These are phyloP conservation scores for Acanthis flammea DNA, from an alignment of 2,797 vertebrate genomes.

Conservation along the genomic window DNA sequence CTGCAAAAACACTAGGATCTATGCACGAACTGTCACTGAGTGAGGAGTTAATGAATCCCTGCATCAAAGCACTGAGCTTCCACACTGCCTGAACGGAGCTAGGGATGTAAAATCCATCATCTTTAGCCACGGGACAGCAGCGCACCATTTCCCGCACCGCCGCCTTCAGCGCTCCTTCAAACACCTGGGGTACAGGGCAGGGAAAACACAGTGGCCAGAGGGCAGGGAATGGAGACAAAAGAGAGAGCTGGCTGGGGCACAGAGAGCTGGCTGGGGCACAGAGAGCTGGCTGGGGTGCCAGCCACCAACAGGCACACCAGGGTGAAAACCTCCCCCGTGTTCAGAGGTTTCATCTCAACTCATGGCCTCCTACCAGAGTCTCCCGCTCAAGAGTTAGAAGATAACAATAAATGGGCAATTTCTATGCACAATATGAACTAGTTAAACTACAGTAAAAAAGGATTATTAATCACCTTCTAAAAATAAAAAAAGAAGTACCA, in stretches of 20 bases:
- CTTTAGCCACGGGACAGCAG: slow-evolving; percentile 51
- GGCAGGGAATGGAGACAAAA: not conserved
- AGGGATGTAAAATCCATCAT: slow-evolving; percentile 64
- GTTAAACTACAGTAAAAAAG: not conserved
- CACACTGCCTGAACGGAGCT: not conserved
- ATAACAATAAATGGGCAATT: not conserved
- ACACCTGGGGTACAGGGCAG: slow-evolving; percentile 12
- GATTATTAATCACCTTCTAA: not conserved
- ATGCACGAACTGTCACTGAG: not conserved
- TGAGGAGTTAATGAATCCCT: slow-evolving; percentile 60
- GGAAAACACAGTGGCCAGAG: not conserved
- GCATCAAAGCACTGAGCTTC: slow-evolving; percentile 13
- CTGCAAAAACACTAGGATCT: not conserved
- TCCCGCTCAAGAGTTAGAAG: not conserved
- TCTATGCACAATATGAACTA: not conserved
- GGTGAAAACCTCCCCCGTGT: not conserved
- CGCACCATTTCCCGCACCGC: slow-evolving; percentile 28
- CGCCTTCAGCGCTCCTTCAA: slow-evolving; percentile 19
- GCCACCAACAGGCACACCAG: not conserved
- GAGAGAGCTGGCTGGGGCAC: not conserved
- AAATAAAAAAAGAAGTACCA: not conserved
- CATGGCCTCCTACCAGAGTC: not conserved
- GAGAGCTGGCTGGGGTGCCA: not conserved
- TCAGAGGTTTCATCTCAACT: not conserved
- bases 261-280: not conserved